phyloP scores from a whole-genome alignment of 2,888 invertebrate species.

The Dryadula phaetusa region DNA sequence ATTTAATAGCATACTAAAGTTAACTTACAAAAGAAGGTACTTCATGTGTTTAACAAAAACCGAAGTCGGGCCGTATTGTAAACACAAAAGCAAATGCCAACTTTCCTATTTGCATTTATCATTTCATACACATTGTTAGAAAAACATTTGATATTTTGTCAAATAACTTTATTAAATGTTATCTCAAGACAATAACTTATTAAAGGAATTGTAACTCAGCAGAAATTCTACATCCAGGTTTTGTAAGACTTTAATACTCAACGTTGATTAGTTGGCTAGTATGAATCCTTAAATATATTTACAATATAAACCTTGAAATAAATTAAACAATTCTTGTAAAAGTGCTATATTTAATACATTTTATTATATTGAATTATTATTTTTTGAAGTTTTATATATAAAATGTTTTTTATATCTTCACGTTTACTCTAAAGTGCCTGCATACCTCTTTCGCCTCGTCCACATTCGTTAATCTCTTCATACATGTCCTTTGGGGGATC shows the following conservation, averaged over 20 bases:
- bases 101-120: slow-evolving; percentile 1
- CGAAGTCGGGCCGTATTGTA: neutral
- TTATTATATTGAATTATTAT: no score
- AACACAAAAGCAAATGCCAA: neutral
- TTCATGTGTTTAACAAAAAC: neutral
- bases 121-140: neutral
- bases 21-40: neutral
- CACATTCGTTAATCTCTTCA: no score
- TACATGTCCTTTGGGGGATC: no score
- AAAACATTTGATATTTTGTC: slow-evolving; percentile 7
- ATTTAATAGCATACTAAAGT: neutral
- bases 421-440: no score
- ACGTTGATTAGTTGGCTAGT: slow-evolving; percentile 25
- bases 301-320: neutral
- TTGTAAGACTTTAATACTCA: slow-evolving; percentile 19
- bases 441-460: no score
- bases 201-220: slow-evolving; percentile 24
- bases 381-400: no score
- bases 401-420: no score
- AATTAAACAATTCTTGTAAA: no score
- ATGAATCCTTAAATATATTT: neutral
- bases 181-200: slow-evolving; percentile 28
- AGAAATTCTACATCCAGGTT: slow-evolving; percentile 33
- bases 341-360: no score
- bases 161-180: slow-evolving; percentile 24